These are phyloP conservation scores for Galeopsomyia nigrocyanea DNA, from an alignment of 2,888 invertebrate genomes.

Conservation along the genomic window DNA sequence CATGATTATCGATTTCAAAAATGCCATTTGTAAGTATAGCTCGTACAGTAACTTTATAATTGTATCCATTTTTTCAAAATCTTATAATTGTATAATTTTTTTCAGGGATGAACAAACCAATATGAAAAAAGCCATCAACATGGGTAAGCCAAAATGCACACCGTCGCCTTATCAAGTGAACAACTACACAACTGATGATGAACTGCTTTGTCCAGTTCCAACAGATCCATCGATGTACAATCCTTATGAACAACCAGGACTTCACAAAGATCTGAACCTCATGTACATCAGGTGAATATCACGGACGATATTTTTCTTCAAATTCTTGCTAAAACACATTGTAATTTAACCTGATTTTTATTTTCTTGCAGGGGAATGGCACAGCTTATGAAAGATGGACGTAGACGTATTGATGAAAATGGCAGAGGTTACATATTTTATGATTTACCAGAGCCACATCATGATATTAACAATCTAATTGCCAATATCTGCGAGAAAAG, in stretches of 20 bases:
- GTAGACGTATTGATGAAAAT: slow-evolving; percentile 58
- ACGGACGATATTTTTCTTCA: background rate
- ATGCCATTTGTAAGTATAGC: slow-evolving; percentile 37
- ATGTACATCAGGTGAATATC: slow-evolving; percentile 61
- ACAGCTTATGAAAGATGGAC: slow-evolving; percentile 57
- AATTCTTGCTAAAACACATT: no score
- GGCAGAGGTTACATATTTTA: slow-evolving; percentile 63
- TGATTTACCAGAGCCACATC: slow-evolving; percentile 55
- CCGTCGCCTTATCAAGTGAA: slow-evolving; percentile 13
- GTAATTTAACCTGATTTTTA: background rate
- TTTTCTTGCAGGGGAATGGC: slow-evolving; percentile 54
- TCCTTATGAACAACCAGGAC: slow-evolving; percentile 55
- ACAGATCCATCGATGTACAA: slow-evolving; percentile 51
- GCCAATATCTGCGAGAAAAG: slow-evolving; percentile 56
- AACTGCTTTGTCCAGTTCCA: slow-evolving; percentile 55
- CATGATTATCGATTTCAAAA: slow-evolving; percentile 46
- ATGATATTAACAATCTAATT: slow-evolving; percentile 50
- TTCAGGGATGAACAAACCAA: slow-evolving; percentile 22
- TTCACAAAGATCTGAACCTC: slow-evolving; percentile 54
- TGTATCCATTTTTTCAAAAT: background rate
- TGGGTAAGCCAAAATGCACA: slow-evolving; percentile 34
- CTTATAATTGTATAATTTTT: slow-evolving; percentile 1
- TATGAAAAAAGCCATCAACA: slow-evolving; percentile 16
- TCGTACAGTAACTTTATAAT: background rate
- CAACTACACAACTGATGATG: slow-evolving; percentile 45